Conservation (phyloP, 1,140 invertebrate species). For the Cyclargus thomasi region DNA sequence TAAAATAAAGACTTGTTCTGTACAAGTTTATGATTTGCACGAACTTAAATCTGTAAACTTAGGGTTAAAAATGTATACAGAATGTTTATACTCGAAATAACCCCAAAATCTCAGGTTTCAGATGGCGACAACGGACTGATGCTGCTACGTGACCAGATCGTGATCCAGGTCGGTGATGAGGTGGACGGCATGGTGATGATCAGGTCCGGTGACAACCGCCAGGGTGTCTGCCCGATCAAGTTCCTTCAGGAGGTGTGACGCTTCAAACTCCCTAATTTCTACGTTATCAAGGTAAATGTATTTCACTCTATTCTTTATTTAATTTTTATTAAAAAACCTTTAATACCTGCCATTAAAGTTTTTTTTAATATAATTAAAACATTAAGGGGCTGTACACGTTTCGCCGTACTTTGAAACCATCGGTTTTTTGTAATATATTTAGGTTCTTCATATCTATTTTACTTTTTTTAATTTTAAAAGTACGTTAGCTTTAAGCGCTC, state of each 20-base stretch:
- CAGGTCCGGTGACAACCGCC: slow-evolving; percentile 89
- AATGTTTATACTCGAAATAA: neutral
- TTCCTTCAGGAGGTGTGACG: slow-evolving; percentile 91
- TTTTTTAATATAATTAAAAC: too few species aligned
- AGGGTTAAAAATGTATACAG: neutral
- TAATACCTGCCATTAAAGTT: too few species aligned
- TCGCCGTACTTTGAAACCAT: too few species aligned
- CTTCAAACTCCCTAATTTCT: slow-evolving; percentile 60
- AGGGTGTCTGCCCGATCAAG: slow-evolving; percentile 88
- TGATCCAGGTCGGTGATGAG: slow-evolving; percentile 91
- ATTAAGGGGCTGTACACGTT: too few species aligned
- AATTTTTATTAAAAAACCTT: too few species aligned
- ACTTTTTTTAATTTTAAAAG: too few species aligned
- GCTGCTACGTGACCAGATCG: slow-evolving; percentile 82
- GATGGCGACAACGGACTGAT: slow-evolving; percentile 79
- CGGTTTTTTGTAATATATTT: too few species aligned
- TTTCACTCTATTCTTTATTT: too few species aligned
- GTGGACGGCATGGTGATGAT: slow-evolving; percentile 95
- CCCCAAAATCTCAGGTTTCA: slow-evolving; percentile 71
- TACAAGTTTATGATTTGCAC: too few species aligned
- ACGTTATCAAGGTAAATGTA: slow-evolving; percentile 49
- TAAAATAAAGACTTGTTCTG: too few species aligned
- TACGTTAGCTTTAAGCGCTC: too few species aligned
- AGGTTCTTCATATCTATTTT: too few species aligned
- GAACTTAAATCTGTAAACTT: neutral